Evolutionary conservation across 2,888 invertebrate genomes (phyloP), one percentile per base, ranked within the genome.

Genomic region (Drosophila mayaguana): DNA sequence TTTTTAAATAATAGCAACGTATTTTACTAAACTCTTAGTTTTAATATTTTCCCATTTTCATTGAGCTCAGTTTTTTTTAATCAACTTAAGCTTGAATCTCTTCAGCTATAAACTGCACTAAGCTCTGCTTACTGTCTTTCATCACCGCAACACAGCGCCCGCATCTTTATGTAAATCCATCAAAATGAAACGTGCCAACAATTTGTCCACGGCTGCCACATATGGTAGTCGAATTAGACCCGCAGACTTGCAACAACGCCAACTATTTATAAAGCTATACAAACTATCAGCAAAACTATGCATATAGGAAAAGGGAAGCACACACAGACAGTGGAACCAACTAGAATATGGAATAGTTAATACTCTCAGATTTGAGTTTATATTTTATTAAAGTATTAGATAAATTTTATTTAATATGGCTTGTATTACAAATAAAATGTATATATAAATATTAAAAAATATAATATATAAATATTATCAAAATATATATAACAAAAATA

Each of bases 181-280:
- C 48, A 67, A 62, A 59, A 20, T 43, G n/a, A 56, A 70, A 46
- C 48, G 56, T 56, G 56, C 16, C 71, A 54, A 63, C 65, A 80
- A 78, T 80, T 78, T 80, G 76, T 80, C 69, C 69, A 50, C 72
- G 57, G 56, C 32, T 71, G 42, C 62, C 72, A 60, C 64, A 76
- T 76, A 66, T 78, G 80, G 69, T 6, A 62, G 57, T 53, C 50
- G 38, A 40, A 61, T 71, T 75, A 72, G 76, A 69, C 76, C 69
- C 71, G 79, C 79, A 79, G 71, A 68, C 53, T 54, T 48, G 40
- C 28, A 36, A 70, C 63, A 65, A 68, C 61, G 72, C 59, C 60
- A 72, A 67, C 72, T 74, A 71, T 81, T 78, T 71, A 71, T 63
- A 73, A 87, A 78, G 80, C 78, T 64, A 76, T 76, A 65, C 36